A percentile compares a stretch with the other conserved stretches of the same genome.
phyloP scores from a whole-genome alignment of 2,888 invertebrate genomes.

The Punctoribates punctum region DNA sequence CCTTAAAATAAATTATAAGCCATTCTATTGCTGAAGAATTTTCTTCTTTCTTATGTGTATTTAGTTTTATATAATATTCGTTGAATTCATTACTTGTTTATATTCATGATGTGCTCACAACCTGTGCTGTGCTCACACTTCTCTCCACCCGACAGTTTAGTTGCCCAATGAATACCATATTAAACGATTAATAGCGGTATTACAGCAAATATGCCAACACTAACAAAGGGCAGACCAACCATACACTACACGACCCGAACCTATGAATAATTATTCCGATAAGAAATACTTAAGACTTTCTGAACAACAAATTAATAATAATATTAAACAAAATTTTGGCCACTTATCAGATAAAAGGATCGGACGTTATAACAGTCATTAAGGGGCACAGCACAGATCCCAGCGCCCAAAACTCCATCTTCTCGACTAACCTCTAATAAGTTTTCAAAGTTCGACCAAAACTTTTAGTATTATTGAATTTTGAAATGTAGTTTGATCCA shows the following conservation, averaged over 20 bases:
- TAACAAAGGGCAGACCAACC: slow-evolving; percentile 11
- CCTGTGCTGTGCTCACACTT: slow-evolving; percentile 15
- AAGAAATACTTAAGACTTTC: slow-evolving; percentile 22
- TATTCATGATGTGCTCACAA: slow-evolving; percentile 26
- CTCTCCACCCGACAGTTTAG: slow-evolving; percentile 39
- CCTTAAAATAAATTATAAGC: not conserved
- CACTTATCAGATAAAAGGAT: not conserved
- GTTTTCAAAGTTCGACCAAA: too few relatives aligned
- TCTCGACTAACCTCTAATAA: too few relatives aligned
- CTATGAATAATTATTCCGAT: slow-evolving; percentile 36
- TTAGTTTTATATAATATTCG: slow-evolving; percentile 1
- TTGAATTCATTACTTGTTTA: slow-evolving; percentile 35
- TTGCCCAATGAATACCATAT: slow-evolving; percentile 36
- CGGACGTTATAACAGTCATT: too few relatives aligned
- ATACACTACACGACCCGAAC: slow-evolving; percentile 20
- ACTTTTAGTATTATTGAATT: too few relatives aligned
- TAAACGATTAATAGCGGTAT: slow-evolving; percentile 32
- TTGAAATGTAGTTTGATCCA: too few relatives aligned
- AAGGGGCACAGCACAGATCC: too few relatives aligned
- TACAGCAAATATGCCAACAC: slow-evolving; percentile 27
- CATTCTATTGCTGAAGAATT: not conserved
- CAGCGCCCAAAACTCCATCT: too few relatives aligned
- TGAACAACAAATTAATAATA: slow-evolving; percentile 3
- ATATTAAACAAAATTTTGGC: slow-evolving; percentile 9
- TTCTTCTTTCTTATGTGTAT: not conserved